phyloP scores from a whole-genome alignment of 2,888 invertebrate species.

The Julus scandinavius region DNA sequence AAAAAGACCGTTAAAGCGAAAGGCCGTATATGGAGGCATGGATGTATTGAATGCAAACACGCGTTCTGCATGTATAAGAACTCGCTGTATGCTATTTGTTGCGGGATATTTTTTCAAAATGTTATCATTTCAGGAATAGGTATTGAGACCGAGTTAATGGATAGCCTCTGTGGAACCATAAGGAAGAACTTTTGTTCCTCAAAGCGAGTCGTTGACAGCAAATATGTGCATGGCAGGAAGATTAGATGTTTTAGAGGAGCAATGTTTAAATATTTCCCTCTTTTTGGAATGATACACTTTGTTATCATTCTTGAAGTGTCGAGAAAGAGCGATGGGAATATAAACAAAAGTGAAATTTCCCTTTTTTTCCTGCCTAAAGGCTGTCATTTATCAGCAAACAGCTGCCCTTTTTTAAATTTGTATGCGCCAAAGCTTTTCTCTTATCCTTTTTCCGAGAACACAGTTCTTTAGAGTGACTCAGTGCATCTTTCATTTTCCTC shows the following conservation, averaged over 20 bases:
- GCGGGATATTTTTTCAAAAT: too few species aligned
- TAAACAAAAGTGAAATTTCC: slow-evolving; percentile 12
- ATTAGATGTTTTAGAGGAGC: neutral
- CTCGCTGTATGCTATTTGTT: too few species aligned
- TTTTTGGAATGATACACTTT: neutral
- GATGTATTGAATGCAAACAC: too few species aligned
- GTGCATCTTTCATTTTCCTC: neutral
- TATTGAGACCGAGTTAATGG: too few species aligned
- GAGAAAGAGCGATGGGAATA: neutral
- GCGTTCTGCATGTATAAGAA: too few species aligned
- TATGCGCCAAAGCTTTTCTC: neutral
- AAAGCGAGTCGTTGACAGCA: neutral
- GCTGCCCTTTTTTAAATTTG: neutral
- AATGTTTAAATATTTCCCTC: neutral
- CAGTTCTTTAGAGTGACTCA: neutral
- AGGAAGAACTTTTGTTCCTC: too few species aligned
- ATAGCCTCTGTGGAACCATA: too few species aligned
- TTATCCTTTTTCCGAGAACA: neutral
- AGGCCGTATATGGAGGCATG: too few species aligned
- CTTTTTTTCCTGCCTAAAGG: neutral
- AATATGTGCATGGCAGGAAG: neutral
- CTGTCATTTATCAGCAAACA: slow-evolving; percentile 1
- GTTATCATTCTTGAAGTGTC: neutral
- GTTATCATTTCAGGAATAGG: too few species aligned
- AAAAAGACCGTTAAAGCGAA: too few species aligned